These are phyloP conservation scores for Labeo calbasu DNA, from an alignment of 2,797 vertebrate genomes.

Conservation along the genomic window DNA sequence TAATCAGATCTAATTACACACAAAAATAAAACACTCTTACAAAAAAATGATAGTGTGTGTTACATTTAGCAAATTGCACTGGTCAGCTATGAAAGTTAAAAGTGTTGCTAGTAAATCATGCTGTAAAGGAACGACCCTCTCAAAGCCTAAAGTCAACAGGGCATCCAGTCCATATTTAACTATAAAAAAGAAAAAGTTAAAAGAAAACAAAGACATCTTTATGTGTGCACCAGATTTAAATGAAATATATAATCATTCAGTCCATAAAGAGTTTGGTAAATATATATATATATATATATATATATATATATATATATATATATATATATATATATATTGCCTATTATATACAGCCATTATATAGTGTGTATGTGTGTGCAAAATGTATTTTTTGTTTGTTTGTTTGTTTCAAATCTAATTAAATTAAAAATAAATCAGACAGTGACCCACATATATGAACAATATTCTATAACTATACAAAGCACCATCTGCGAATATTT, in stretches of 20 bases:
- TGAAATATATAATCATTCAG: slow-evolving; percentile 55
- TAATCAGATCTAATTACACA: slow-evolving; percentile 93
- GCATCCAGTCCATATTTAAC: slow-evolving; percentile 61
- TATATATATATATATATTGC: slow-evolving; percentile 58
- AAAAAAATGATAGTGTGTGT: slow-evolving; percentile 79
- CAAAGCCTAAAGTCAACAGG: slow-evolving; percentile 61
- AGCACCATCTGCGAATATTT: slow-evolving; percentile 80
- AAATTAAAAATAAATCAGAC: slow-evolving; percentile 83
- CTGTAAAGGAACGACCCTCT: slow-evolving; percentile 70
- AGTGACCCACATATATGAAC: slow-evolving; percentile 79
- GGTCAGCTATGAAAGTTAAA: slow-evolving; percentile 79
- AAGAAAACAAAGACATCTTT: slow-evolving; percentile 64
- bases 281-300: slow-evolving; percentile 54
- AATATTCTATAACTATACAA: slow-evolving; percentile 81
- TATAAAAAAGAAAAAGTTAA: slow-evolving; percentile 56
- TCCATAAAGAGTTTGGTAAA: slow-evolving; percentile 65
- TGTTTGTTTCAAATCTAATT: slow-evolving; percentile 66
- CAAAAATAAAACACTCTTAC: slow-evolving; percentile 89
- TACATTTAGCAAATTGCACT: slow-evolving; percentile 87
- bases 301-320: slow-evolving; percentile 55
- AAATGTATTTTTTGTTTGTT: slow-evolving; percentile 44
- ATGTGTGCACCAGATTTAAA: slow-evolving; percentile 86
- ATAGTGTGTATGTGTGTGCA: slow-evolving; percentile 72
- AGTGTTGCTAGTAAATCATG: slow-evolving; percentile 82
- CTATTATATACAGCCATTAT: slow-evolving; percentile 64